Evolutionary conservation across 2,888 invertebrate species (phyloP).

Genomic region (Agrotis clavis): DNA sequence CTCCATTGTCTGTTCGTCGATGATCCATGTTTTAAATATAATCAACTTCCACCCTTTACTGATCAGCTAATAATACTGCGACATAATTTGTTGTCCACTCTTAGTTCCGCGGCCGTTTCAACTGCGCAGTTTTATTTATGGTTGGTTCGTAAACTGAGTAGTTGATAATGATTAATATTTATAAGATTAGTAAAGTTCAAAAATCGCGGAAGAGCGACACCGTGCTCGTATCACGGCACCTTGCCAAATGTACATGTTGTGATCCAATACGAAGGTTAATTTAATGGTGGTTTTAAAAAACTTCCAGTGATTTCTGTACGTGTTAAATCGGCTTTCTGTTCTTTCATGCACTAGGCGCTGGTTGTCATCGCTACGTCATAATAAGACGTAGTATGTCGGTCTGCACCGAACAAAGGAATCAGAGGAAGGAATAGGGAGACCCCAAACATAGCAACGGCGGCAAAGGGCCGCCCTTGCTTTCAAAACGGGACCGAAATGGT

Average conservation of each 20-base stretch:
- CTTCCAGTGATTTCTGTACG: not conserved
- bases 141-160: conserved; percentile 31
- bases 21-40: conserved; percentile 70
- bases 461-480: conserved; percentile 83
- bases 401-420: conserved; percentile 67
- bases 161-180: conserved; percentile 47
- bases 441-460: conserved; percentile 68
- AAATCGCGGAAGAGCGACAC: conserved; percentile 44
- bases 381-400: conserved; percentile 22
- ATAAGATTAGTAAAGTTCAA: conserved; percentile 43
- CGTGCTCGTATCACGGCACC: conserved; percentile 63
- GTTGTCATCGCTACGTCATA: conserved; percentile 27
- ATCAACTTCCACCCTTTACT: conserved; percentile 59
- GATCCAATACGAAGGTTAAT: conserved; percentile 66
- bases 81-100: conserved; percentile 63
- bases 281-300: conserved; percentile 31
- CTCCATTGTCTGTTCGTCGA: conserved; percentile 72
- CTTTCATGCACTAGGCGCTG: conserved; percentile 3
- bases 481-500: conserved; percentile 87
- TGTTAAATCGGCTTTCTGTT: conserved; percentile 6
- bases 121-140: conserved; percentile 36
- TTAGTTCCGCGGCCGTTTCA: conserved; percentile 46
- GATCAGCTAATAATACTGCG: conserved; percentile 63
- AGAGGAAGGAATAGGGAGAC: conserved; percentile 57
- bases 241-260: conserved; percentile 72